phyloP scores from a whole-genome alignment of 1,140 invertebrate species.

The Anoplolepis gracilipes region DNA sequence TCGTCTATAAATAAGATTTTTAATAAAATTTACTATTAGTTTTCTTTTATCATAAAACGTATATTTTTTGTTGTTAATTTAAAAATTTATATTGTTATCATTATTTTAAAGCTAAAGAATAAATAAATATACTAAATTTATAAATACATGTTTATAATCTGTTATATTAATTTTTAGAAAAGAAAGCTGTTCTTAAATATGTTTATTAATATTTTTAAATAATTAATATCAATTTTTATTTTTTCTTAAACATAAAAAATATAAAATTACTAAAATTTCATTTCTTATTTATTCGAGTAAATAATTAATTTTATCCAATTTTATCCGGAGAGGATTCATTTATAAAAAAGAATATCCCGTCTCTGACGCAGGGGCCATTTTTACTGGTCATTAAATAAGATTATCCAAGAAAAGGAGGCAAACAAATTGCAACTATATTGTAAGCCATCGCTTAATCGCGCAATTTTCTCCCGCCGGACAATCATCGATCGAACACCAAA shows the following conservation, averaged over 20 bases:
- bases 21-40: background rate
- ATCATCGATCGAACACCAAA: conserved; percentile 43
- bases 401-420: conserved; percentile 42
- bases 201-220: background rate
- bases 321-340: background rate
- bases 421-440: conserved; percentile 32
- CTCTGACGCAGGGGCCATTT: conserved; percentile 22
- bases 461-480: conserved; percentile 42
- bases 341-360: conserved; percentile 15
- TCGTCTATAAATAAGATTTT: conserved; percentile 90
- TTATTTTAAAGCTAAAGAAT: too few relatives aligned
- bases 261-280: background rate
- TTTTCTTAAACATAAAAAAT: background rate
- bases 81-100: background rate
- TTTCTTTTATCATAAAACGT: background rate
- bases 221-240: background rate
- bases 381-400: conserved; percentile 40
- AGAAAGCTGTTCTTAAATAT: background rate
- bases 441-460: conserved; percentile 43
- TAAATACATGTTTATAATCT: background rate
- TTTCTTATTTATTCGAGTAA: conserved; percentile 5
- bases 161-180: background rate
- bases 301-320: conserved; percentile 1
- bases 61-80: background rate
- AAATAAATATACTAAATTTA: too few relatives aligned